Percentiles rank a stretch among this genome's conserved stretches.
These are phyloP conservation scores for Cinclus mexicanus DNA, from an alignment of 2,113 vertebrate genomes.

Conservation along the genomic window DNA sequence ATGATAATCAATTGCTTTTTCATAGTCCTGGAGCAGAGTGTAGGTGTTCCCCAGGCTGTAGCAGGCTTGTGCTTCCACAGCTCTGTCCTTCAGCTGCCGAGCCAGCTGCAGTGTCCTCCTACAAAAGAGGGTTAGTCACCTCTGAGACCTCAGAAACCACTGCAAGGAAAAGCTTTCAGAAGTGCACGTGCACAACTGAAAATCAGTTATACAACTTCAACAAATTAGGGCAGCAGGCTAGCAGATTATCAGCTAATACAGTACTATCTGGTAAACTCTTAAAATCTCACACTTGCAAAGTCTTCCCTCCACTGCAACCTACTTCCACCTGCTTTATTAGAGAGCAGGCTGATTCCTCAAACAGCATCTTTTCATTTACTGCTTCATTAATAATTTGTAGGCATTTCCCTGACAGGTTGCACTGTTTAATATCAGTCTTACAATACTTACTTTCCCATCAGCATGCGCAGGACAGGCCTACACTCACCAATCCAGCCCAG, in stretches of 20 bases:
- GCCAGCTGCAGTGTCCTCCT: slow-evolving; percentile 91
- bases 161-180: neutral
- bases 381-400: neutral
- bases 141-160: neutral
- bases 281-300: neutral
- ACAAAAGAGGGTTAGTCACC: slow-evolving; percentile 1
- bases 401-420: neutral
- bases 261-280: neutral
- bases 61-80: slow-evolving; percentile 95
- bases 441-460: neutral
- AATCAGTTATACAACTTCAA: neutral
- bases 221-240: neutral
- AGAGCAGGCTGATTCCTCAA: neutral
- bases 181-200: neutral
- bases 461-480: neutral
- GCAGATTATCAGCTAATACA: neutral
- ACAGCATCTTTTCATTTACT: neutral
- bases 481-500: neutral
- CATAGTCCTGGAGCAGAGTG: slow-evolving; percentile 94
- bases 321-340: neutral
- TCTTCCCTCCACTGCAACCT: neutral
- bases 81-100: slow-evolving; percentile 89
- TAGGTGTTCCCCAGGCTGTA: slow-evolving; percentile 97
- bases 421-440: neutral
- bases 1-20: slow-evolving; percentile 93